phyloP scores from a whole-genome alignment of 2,113 vertebrate species.

The Aegotheles bennettii region DNA sequence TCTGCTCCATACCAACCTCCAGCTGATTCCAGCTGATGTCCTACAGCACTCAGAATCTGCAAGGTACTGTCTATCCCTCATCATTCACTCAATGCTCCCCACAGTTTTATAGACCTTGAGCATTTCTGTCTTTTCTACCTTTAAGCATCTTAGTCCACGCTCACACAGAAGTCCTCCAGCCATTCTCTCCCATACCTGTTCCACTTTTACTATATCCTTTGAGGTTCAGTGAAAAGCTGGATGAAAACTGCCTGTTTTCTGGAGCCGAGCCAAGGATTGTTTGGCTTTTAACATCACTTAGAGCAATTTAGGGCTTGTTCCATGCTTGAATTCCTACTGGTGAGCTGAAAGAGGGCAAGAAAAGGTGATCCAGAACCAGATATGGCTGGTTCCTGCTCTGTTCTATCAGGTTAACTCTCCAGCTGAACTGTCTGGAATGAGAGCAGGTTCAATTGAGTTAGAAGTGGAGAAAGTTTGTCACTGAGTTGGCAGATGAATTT shows the following conservation, averaged over 20 bases:
- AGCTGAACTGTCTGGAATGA: slow-evolving; percentile 8
- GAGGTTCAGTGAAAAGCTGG: neutral
- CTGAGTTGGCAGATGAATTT: slow-evolving; percentile 29
- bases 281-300: slow-evolving; percentile 2
- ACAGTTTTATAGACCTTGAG: neutral
- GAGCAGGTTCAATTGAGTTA: neutral
- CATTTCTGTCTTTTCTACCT: neutral
- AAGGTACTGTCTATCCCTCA: neutral
- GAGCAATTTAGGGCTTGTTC: neutral
- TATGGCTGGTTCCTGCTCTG: neutral
- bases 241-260: neutral
- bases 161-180: neutral
- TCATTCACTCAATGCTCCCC: neutral
- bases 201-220: neutral
- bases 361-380: slow-evolving; percentile 45
- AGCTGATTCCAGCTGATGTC: neutral
- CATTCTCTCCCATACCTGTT: neutral
- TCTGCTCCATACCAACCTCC: neutral
- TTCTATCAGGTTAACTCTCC: slow-evolving; percentile 11
- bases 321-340: neutral
- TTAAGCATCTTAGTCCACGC: neutral
- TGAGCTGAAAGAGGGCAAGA: slow-evolving; percentile 14
- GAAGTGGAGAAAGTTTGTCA: slow-evolving; percentile 41
- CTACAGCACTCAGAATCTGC: neutral
- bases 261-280: neutral